phyloP scores from a whole-genome alignment of 2,888 invertebrate species.

The Neoascia interrupta region DNA sequence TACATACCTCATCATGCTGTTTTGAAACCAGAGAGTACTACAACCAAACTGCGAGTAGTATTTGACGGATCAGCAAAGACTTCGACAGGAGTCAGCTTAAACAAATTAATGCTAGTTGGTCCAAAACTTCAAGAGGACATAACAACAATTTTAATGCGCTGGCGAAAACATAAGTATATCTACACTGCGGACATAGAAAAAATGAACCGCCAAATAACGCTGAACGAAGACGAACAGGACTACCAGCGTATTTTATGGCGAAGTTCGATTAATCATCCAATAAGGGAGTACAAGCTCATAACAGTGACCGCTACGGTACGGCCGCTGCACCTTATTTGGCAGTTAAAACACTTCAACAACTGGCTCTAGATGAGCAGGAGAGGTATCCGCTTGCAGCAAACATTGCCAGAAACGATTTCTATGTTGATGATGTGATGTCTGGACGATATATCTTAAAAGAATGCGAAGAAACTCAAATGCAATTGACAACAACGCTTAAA shows the following conservation, averaged over 20 bases:
- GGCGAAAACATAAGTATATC: conserved; percentile 16
- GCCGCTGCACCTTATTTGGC: conserved; percentile 35
- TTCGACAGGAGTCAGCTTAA: neutral
- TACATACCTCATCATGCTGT: conserved; percentile 24
- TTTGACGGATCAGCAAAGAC: conserved; percentile 3
- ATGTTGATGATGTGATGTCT: no score
- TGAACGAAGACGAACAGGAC: conserved; percentile 12
- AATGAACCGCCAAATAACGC: conserved; percentile 41
- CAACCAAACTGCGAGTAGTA: conserved; percentile 4
- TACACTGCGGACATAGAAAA: conserved; percentile 39
- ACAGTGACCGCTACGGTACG: conserved; percentile 31
- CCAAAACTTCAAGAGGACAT: conserved; percentile 27
- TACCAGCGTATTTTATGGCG: conserved; percentile 43
- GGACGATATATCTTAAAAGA: no score
- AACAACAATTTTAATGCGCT: conserved; percentile 17
- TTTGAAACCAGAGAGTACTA: no score
- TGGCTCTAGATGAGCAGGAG: no score
- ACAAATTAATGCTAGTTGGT: neutral
- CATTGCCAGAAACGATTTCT: no score
- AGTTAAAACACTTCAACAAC: conserved; percentile 27
- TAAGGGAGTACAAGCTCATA: conserved; percentile 23
- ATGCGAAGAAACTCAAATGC: no score
- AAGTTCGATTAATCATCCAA: neutral
- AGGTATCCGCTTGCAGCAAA: no score
- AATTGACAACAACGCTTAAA: no score